Conservation (phyloP, 1,140 invertebrate species). For the Neotoxoptera formosana region DNA sequence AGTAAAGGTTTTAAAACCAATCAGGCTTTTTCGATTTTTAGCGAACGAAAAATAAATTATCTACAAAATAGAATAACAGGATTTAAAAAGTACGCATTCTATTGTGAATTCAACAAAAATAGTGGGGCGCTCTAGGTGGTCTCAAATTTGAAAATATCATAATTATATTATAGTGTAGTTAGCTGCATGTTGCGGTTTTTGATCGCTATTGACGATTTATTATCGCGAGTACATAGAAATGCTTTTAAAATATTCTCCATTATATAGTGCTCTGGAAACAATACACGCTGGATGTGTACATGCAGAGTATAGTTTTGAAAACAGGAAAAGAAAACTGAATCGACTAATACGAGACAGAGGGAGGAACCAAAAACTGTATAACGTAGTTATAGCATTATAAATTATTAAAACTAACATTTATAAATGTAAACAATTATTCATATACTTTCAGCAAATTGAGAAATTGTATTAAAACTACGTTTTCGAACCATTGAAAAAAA, state of each 20-base stretch:
- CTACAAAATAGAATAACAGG: not conserved
- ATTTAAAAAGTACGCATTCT: not conserved
- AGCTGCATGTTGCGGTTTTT: not conserved
- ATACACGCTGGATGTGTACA: not conserved
- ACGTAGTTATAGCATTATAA: not conserved
- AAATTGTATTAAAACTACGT: not conserved
- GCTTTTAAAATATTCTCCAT: constrained; percentile 33
- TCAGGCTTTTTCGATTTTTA: not conserved
- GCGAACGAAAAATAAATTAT: not conserved
- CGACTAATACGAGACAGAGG: not conserved
- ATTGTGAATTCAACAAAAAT: not conserved
- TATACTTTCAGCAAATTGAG: not conserved
- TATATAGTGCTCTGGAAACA: not conserved
- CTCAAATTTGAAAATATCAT: not conserved
- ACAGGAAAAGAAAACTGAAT: not conserved
- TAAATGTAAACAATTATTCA: not conserved
- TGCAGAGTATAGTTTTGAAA: not conserved
- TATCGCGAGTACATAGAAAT: not conserved
- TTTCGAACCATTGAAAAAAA: not conserved
- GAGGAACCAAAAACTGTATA: not conserved
- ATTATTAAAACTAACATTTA: not conserved
- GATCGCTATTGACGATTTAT: not conserved
- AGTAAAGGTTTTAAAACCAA: not conserved
- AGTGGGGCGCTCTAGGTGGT: not conserved
- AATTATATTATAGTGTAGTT: not conserved